These are phyloP conservation scores for Sinocyclocheilus grahami DNA, from an alignment of 2,113 vertebrate genomes.

Conservation along the genomic window DNA sequence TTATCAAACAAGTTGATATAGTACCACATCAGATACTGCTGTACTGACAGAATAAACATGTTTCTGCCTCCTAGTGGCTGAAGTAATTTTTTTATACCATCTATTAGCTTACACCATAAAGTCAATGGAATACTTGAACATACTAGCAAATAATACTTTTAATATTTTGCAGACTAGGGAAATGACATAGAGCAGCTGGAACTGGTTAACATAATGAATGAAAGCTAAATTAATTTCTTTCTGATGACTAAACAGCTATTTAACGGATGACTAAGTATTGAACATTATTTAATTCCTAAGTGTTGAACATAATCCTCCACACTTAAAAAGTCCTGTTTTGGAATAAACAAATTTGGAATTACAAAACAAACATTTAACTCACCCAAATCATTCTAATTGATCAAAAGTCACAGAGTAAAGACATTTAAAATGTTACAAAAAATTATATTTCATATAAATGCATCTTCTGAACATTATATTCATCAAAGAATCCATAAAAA, in stretches of 20 bases:
- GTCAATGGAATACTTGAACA: not conserved
- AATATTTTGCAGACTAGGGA: not conserved
- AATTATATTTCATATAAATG: not conserved
- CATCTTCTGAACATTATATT: not conserved
- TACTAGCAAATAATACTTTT: not conserved
- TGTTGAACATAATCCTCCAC: not conserved
- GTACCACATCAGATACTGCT: not conserved
- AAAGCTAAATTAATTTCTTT: not conserved
- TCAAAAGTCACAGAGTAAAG: not conserved
- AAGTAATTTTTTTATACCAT: not conserved
- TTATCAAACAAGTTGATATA: conserved; percentile 4
- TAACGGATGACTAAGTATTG: not conserved
- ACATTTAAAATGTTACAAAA: not conserved
- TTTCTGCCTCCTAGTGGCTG: not conserved
- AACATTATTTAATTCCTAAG: not conserved
- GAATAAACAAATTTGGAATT: not conserved
- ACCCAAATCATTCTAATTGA: not conserved
- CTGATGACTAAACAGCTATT: not conserved
- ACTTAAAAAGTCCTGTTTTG: not conserved
- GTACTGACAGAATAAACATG: not conserved
- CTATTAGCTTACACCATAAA: not conserved
- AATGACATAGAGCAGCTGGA: not conserved
- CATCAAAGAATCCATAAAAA: not conserved
- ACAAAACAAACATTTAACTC: no score
- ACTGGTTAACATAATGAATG: not conserved